Evolutionary conservation across 35 echinoderm and acorn worm species (phyloP).

Genomic region (Strongylocentrotus purpuratus): DNA sequence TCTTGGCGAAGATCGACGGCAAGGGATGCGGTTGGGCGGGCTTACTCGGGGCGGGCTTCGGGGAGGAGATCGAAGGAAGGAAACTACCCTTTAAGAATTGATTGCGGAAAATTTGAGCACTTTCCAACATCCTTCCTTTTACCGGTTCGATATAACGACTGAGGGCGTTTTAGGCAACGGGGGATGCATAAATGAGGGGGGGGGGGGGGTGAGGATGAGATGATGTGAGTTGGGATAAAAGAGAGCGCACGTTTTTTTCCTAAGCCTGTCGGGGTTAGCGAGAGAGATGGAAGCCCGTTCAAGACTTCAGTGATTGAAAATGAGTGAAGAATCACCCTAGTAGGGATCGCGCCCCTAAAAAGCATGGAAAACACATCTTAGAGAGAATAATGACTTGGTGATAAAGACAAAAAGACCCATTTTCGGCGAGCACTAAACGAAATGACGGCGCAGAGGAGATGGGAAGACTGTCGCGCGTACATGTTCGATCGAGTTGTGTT

Average conservation of each 20-base stretch:
- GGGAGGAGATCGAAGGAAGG: conserved; percentile 40
- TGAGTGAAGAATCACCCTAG: background rate
- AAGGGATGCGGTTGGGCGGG: background rate
- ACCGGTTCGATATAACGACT: conserved; percentile 32
- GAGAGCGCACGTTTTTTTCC: background rate
- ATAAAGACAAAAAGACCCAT: background rate
- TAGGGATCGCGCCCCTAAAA: background rate
- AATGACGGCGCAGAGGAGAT: background rate
- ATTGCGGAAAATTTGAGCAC: conserved; percentile 57
- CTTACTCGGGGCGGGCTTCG: background rate
- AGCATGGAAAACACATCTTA: background rate
- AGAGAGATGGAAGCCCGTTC: background rate
- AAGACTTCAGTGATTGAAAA: conserved; percentile 18
- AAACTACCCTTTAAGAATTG: conserved; percentile 45
- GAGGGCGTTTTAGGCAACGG: background rate
- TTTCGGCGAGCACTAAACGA: conserved; percentile 5
- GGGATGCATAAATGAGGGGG: background rate
- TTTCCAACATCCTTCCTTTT: conserved; percentile 39
- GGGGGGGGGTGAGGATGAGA: background rate
- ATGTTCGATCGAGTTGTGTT: conserved; percentile 47
- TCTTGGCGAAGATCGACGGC: background rate
- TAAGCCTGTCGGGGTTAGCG: background rate
- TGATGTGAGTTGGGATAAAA: background rate
- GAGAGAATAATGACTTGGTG: background rate
- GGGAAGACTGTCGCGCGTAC: conserved; percentile 42